Evolutionary conservation across 1,140 invertebrate species (phyloP).

Genomic region (Panulirus ornatus): DNA sequence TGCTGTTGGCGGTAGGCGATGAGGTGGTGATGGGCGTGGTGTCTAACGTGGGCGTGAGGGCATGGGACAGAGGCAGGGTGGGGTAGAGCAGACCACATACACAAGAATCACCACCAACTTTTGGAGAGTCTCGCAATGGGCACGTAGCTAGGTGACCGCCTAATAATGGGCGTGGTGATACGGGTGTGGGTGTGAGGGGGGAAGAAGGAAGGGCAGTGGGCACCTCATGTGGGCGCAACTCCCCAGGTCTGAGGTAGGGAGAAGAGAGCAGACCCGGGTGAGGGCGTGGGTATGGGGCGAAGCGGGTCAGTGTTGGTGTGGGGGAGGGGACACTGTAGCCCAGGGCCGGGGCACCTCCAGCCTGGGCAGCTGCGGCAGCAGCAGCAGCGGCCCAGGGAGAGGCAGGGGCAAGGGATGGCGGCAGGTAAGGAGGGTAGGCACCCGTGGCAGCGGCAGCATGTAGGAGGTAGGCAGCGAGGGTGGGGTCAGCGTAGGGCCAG

Average conservation of each 20-base stretch:
- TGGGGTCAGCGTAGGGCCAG: conserved; percentile 96
- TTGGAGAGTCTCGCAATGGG: conserved; percentile 54
- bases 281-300: conserved; percentile 55
- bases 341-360: conserved; percentile 34
- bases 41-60: conserved; percentile 51
- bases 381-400: conserved; percentile 52
- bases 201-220: conserved; percentile 38
- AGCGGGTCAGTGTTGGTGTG: conserved; percentile 46
- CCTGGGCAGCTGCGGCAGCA: conserved; percentile 43
- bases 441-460: conserved; percentile 86
- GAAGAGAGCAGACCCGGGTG: conserved; percentile 50
- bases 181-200: conserved; percentile 57
- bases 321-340: conserved; percentile 46
- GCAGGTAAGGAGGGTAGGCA: conserved; percentile 58
- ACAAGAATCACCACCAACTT: conserved; percentile 47
- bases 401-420: conserved; percentile 37
- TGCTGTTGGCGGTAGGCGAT: neutral
- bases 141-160: conserved; percentile 63
- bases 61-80: conserved; percentile 53
- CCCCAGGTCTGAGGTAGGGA: conserved; percentile 55
- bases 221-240: conserved; percentile 56
- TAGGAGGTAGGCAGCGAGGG: conserved; percentile 91
- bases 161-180: conserved; percentile 52
- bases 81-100: conserved; percentile 57
- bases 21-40: conserved; percentile 24